A percentile compares a stretch with the other conserved stretches of the same genome.
These are phyloP conservation scores for Heliothis subflexa DNA, from an alignment of 1,140 invertebrate genomes.

Conservation along the genomic window DNA sequence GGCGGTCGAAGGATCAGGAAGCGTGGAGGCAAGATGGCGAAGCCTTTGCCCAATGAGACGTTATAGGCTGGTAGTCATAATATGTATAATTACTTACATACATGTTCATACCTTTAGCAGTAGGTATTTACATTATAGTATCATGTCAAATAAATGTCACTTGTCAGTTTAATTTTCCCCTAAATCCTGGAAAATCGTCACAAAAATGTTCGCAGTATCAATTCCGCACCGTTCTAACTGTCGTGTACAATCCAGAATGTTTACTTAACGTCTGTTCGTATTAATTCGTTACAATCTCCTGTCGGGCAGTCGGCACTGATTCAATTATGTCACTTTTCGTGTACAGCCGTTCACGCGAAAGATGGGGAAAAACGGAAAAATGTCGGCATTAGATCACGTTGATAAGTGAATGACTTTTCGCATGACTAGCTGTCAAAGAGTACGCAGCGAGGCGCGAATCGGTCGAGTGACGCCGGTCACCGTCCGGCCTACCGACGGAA, in stretches of 20 bases:
- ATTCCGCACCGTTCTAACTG: too few species aligned
- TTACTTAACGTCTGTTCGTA: constrained; percentile 68
- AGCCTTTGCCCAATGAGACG: too few species aligned
- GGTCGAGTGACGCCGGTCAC: constrained; percentile 45
- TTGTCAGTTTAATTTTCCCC: too few species aligned
- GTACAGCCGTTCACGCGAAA: constrained; percentile 74
- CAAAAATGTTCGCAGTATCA: too few species aligned
- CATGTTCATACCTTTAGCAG: too few species aligned
- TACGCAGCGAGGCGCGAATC: constrained; percentile 69
- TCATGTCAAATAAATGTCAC: too few species aligned
- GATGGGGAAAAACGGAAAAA: constrained; percentile 84
- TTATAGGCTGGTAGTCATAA: too few species aligned
- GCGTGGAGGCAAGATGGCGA: too few species aligned
- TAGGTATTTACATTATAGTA: too few species aligned
- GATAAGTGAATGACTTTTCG: constrained; percentile 84
- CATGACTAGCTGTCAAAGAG: constrained; percentile 83
- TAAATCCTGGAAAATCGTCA: too few species aligned
- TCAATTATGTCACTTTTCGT: constrained; percentile 82
- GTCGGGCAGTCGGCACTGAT: constrained; percentile 68
- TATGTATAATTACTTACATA: too few species aligned
- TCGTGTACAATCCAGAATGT: constrained; percentile 35
- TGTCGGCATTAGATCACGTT: constrained; percentile 78
- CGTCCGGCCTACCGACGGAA: background rate
- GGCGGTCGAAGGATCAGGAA: too few species aligned
- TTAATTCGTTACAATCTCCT: constrained; percentile 75